Base-by-base conservation (phyloP, 2,113 vertebrate genomes). In the Panthera tigris region DNA sequence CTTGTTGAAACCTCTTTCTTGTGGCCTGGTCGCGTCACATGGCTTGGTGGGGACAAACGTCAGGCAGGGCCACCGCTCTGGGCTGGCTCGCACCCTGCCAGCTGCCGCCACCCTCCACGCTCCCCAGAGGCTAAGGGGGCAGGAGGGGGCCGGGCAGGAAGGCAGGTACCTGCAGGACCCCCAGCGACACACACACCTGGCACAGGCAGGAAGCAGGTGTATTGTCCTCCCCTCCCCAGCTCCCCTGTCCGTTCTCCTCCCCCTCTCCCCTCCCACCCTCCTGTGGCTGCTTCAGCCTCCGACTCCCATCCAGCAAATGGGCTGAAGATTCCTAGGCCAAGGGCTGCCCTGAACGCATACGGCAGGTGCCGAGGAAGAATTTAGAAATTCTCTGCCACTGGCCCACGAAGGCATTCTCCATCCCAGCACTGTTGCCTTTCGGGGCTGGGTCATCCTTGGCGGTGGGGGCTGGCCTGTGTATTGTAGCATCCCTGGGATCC, bases 1-100 rank as follows among this genome's bases (percentile, higher is more conserved):
- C 98, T 98, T 89, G 95, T 98, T 98, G 98, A 99, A 99, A 99
- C 98, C 97, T 99, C 98, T 99, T 99, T 99, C 98, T 99, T 99
- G 98, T 99, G 99, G 99, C 98, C 99, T 99, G 98, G 96, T 97
- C 98, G 98, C 97, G 98, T 99, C 98, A 98, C 98, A 98, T 98
- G 89, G 97, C 88, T 97, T 69, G 85, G 89, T 97, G 94, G 91
- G 84, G 97, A 90, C 96, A 97, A 96, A 98, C 97, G 97, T 97
- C 97, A 98, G 95, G 98, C 97, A 97, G 97, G 95, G 98, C 97
- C 82, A 73, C 87, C 91, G 98, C 98, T 96, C 98, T 97, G 97
- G 98, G 97, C 98, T 84, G 48, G 83, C 87, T 3, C 6, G 0
- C 31, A 1, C 89, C 68, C 83, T 9, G 23, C 81, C 55, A 83